A percentile compares a stretch with the other conserved stretches of the same genome.
phyloP scores from a whole-genome alignment of 2,888 invertebrate species.

The Chymomyza amoena region DNA sequence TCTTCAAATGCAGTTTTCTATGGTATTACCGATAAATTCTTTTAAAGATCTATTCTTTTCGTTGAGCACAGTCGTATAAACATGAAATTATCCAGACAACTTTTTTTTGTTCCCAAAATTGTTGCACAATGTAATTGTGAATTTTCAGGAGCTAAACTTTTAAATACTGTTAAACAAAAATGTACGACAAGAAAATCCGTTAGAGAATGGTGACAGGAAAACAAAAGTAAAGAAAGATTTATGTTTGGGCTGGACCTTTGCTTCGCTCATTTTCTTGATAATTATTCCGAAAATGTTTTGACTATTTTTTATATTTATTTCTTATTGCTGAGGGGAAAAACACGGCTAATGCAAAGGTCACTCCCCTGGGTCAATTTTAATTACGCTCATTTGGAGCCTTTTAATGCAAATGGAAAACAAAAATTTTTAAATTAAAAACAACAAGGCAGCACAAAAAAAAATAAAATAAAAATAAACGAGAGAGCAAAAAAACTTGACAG shows the following conservation, averaged over 20 bases:
- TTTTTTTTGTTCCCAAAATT: too few species aligned
- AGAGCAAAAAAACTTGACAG: slow-evolving; percentile 1
- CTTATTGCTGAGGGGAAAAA: slow-evolving; percentile 26
- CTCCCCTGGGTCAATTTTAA: slow-evolving; percentile 70
- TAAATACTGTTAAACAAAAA: not conserved
- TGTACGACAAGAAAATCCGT: not conserved
- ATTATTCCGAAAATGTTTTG: slow-evolving; percentile 16
- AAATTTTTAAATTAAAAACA: slow-evolving; percentile 28
- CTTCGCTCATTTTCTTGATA: not conserved
- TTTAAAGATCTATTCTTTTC: too few species aligned
- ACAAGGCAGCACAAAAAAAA: not conserved
- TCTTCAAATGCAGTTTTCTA: too few species aligned
- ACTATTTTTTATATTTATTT: slow-evolving; percentile 8
- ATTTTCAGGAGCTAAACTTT: not conserved
- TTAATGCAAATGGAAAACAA: slow-evolving; percentile 53
- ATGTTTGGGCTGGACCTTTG: not conserved
- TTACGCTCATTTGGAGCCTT: slow-evolving; percentile 63
- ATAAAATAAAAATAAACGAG: slow-evolving; percentile 12
- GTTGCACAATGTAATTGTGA: too few species aligned
- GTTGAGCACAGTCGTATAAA: too few species aligned
- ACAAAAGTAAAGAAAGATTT: not conserved
- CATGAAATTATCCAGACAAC: too few species aligned
- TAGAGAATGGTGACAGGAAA: not conserved
- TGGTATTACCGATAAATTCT: too few species aligned
- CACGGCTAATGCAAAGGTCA: slow-evolving; percentile 4